Evolutionary conservation across 2,113 vertebrate species (phyloP).

Genomic region (Eclectus roratus): DNA sequence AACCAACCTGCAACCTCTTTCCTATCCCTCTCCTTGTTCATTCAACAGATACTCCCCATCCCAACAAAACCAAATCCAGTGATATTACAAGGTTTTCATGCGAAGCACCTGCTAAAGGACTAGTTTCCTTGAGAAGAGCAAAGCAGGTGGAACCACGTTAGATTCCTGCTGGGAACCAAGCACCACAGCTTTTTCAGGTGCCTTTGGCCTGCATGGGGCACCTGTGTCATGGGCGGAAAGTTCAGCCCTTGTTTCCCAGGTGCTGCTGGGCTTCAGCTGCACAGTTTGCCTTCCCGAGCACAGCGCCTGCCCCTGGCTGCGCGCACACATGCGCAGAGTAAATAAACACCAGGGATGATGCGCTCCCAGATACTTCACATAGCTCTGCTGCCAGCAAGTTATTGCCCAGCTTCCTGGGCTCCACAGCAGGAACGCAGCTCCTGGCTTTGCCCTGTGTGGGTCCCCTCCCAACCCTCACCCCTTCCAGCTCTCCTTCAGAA

Average conservation of each 20-base stretch:
- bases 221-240: not conserved
- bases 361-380: not conserved
- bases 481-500: not conserved
- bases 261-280: not conserved
- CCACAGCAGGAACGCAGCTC: constrained; percentile 7
- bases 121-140: not conserved
- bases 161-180: not conserved
- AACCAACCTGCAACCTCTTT: not conserved
- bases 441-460: not conserved
- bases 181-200: not conserved
- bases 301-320: not conserved
- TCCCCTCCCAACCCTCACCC: not conserved
- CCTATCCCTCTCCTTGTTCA: not conserved
- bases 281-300: not conserved
- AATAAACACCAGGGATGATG: constrained; percentile 8
- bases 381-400: not conserved
- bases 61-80: not conserved
- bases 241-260: not conserved
- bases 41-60: not conserved
- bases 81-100: not conserved
- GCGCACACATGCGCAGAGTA: not conserved
- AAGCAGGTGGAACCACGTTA: not conserved
- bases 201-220: not conserved
- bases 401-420: constrained; percentile 14
- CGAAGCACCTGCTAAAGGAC: constrained; percentile 55